Conservation (phyloP, 2,797 vertebrate species). For the Xenops minutus region DNA sequence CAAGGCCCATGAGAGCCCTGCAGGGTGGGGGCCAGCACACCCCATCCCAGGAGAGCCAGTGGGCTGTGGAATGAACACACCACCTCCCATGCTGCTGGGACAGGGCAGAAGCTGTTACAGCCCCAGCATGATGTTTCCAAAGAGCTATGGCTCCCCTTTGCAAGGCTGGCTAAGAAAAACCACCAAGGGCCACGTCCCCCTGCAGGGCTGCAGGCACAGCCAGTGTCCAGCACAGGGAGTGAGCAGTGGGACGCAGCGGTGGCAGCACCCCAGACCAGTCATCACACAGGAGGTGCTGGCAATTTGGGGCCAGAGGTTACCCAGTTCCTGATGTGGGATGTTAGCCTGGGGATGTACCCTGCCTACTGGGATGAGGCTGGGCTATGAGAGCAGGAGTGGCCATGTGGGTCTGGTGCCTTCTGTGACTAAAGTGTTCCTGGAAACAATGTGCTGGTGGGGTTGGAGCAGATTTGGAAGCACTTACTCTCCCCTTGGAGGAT, state of each 20-base stretch:
- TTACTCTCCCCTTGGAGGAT: not conserved
- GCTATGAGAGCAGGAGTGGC: not conserved
- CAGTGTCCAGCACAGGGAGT: accelerated
- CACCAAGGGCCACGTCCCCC: accelerated
- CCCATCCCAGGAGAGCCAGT: not conserved
- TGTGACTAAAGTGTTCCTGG: not conserved
- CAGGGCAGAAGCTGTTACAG: accelerated
- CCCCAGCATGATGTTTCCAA: accelerated
- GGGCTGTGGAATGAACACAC: not conserved
- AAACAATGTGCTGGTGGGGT: not conserved
- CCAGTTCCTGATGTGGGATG: conserved; percentile 8
- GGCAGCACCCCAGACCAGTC: not conserved
- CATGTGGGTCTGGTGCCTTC: not conserved
- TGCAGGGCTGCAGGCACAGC: not conserved
- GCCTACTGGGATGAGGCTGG: not conserved
- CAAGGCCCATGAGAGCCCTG: not conserved
- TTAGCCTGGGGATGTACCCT: not conserved
- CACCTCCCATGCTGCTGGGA: accelerated
- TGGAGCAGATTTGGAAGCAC: not conserved
- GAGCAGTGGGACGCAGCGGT: accelerated
- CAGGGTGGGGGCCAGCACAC: not conserved
- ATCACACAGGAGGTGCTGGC: not conserved
- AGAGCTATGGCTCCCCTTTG: not conserved
- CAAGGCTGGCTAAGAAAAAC: not conserved
- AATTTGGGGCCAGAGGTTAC: not conserved